phyloP scores from a whole-genome alignment of 2,113 vertebrate genomes.

The Isurus oxyrinchus region DNA sequence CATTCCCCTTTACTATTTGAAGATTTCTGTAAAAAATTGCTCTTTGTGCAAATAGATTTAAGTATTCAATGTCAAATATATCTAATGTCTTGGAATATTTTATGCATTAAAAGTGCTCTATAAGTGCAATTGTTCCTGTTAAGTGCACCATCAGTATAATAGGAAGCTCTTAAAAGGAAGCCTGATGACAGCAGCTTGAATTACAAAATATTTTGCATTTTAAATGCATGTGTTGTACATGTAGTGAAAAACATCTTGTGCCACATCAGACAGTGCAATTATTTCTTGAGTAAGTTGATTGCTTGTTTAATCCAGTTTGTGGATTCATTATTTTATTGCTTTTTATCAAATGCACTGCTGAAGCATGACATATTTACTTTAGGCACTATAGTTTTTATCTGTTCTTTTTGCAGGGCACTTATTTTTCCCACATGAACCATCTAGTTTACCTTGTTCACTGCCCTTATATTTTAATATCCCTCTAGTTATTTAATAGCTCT shows the following conservation, averaged over 20 bases:
- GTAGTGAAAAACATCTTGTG: neutral
- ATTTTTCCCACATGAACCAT: no score
- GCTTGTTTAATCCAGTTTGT: neutral
- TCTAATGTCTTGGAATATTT: neutral
- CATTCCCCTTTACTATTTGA: neutral
- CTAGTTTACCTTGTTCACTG: no score
- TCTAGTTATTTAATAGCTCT: neutral
- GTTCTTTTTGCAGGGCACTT: no score
- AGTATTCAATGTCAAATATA: neutral
- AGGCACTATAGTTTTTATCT: no score
- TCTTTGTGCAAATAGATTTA: neutral
- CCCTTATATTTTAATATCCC: no score
- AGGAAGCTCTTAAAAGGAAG: constrained; percentile 3
- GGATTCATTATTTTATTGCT: neutral
- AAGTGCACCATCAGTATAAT: neutral
- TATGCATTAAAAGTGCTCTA: neutral
- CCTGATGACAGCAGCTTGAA: neutral
- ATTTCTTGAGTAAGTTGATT: neutral
- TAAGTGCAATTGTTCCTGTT: neutral
- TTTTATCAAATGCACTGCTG: neutral
- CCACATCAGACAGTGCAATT: neutral
- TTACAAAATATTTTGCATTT: neutral
- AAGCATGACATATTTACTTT: neutral
- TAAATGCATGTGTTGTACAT: neutral
- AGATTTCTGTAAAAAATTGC: neutral